Evolutionary conservation across 2,797 vertebrate genomes (phyloP).

Genomic region (Pseudochirops cupreus): DNA sequence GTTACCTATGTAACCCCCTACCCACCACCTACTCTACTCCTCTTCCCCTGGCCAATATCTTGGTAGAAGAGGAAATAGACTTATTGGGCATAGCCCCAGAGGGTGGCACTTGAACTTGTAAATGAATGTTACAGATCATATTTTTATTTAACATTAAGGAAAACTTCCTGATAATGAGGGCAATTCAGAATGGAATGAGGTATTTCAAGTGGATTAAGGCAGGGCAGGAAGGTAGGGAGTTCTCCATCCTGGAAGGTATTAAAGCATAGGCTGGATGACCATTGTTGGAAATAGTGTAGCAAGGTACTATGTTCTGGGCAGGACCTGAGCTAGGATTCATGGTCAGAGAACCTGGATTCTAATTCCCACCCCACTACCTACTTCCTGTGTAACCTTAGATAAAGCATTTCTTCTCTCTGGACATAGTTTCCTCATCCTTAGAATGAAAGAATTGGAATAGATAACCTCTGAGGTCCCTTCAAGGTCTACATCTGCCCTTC

Average conservation of each 20-base stretch:
- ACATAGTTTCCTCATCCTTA: neutral
- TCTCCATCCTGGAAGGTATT: neutral
- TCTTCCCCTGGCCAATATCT: no score
- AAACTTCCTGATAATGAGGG: neutral
- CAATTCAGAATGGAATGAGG: neutral
- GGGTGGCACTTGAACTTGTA: neutral
- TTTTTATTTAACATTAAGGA: neutral
- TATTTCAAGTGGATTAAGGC: neutral
- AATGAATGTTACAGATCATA: neutral
- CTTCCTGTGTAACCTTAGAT: neutral
- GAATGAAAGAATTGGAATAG: neutral
- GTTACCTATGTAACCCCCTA: no score
- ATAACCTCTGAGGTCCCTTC: neutral
- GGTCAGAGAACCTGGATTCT: neutral
- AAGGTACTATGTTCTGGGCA: neutral
- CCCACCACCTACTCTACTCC: no score
- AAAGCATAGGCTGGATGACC: neutral
- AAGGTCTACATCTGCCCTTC: neutral
- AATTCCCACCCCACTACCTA: neutral
- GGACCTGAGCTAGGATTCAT: neutral
- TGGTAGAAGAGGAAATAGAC: neutral
- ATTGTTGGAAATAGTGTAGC: neutral
- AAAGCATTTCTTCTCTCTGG: neutral
- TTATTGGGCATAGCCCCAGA: neutral
- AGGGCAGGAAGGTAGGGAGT: neutral